Base-by-base conservation (phyloP, 2,113 vertebrate genomes). In the Chauna torquata region DNA sequence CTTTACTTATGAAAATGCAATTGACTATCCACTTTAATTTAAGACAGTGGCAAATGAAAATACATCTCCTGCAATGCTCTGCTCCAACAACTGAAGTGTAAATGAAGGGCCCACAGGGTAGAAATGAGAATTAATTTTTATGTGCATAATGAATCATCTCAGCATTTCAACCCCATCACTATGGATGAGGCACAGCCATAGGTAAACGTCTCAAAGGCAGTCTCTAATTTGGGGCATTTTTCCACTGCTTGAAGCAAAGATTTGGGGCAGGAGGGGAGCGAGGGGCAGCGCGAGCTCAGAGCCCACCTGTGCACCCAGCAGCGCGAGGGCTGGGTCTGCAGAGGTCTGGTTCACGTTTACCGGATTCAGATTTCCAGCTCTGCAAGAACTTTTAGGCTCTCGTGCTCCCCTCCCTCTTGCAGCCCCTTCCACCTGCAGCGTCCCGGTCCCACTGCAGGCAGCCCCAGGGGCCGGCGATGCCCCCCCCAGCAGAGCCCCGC, bases 1-100 rank as follows among this genome's bases (percentile, higher is more conserved):
- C 19, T 32, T 47, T n/a, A 42, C 62, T 64, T 52, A 34, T 55
- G 52, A 3, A 15, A 22, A 8, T 4, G 3, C 49, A 68, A 6
- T 8, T 12, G 54, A 40, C 72, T 20, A 2, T 3, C 23, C 47
- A 1, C 45, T 52, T 25, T 7, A 34, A 25, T 16, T 50, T 34
- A 12, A 69, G 64, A 38, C 66, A 14, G 14, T 1, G 13, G 58
- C 45, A 32, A 17, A 28, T 15, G 17, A 8, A 27, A 71, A 12
- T 17, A 0, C 0, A 4, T 3, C 65, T 47, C 30, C 0, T 4
- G 64, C 50, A 9, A 76, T 1, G 66, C 57, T 28, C 58, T 10
- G 1, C 61, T 27, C 23, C 70, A 5, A 57, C 8, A 9, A 6
- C 52, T 0, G 44, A 2, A 24, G 3, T 38, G 50, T 1, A 76